Evolutionary conservation across 2,113 vertebrate species (phyloP).

Genomic region (Actenoides lindsayi): DNA sequence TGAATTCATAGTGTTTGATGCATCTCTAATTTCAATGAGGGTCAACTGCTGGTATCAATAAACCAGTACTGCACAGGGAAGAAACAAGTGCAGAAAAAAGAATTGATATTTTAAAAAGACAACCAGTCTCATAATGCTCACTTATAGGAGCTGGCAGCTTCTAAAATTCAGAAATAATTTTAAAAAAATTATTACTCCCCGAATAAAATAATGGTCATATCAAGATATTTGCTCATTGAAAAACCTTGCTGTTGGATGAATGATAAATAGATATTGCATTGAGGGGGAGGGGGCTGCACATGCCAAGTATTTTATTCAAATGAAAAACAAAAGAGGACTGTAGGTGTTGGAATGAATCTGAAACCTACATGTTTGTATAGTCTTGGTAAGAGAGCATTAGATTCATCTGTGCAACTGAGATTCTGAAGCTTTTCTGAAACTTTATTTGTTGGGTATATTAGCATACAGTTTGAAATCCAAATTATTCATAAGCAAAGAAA

Average conservation of each 20-base stretch:
- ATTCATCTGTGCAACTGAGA: not conserved
- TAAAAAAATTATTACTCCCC: not conserved
- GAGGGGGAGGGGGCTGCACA: fast-evolving
- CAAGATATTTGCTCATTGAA: not conserved
- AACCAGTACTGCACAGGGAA: not conserved
- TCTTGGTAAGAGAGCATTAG: not conserved
- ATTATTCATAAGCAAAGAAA: not conserved
- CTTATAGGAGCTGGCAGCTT: not conserved
- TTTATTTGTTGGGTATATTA: not conserved
- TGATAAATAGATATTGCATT: not conserved
- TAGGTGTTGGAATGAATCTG: not conserved
- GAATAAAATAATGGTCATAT: not conserved
- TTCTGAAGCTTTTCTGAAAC: not conserved
- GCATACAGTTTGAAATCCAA: not conserved
- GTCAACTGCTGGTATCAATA: not conserved
- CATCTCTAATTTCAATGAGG: not conserved
- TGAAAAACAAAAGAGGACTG: not conserved
- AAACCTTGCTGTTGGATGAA: not conserved
- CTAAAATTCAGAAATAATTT: not conserved
- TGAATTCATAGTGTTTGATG: not conserved
- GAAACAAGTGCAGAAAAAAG: not conserved
- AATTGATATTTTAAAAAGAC: not conserved
- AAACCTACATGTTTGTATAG: not conserved
- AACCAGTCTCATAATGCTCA: not conserved
- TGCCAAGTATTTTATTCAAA: not conserved